Evolutionary conservation across 2,113 vertebrate genomes (phyloP).

Genomic region (Paramisgurnus dabryanus): DNA sequence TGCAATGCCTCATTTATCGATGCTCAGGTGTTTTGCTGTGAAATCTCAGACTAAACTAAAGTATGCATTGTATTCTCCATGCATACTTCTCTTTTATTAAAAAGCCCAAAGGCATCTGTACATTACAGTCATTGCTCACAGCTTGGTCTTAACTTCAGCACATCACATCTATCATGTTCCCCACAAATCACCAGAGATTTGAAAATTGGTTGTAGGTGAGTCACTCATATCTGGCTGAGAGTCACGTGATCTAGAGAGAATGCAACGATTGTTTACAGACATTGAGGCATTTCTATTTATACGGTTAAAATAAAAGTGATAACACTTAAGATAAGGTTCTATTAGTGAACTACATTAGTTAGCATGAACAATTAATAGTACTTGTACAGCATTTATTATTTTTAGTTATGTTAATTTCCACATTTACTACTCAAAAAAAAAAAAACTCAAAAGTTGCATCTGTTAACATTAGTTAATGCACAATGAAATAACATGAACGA

Average conservation of each 20-base stretch:
- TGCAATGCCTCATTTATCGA: neutral
- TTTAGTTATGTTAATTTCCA: too few species aligned
- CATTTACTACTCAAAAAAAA: too few species aligned
- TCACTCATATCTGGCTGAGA: constrained; percentile 21
- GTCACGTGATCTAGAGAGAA: neutral
- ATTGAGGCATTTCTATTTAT: neutral
- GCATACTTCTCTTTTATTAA: constrained; percentile 6
- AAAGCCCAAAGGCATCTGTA: constrained; percentile 25
- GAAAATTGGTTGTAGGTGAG: constrained; percentile 35
- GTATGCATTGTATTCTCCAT: neutral
- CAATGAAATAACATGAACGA: too few species aligned
- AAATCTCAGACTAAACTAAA: neutral
- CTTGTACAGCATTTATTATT: too few species aligned
- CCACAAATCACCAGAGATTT: constrained; percentile 39
- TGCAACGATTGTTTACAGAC: neutral
- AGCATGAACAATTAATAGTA: too few species aligned
- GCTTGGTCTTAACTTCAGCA: neutral
- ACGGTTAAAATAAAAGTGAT: neutral
- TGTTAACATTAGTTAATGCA: too few species aligned
- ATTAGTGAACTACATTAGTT: too few species aligned
- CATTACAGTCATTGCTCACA: neutral
- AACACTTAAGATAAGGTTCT: too few species aligned
- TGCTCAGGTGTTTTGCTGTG: neutral
- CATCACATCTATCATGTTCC: constrained; percentile 29
- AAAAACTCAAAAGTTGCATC: too few species aligned